Percentiles rank a stretch among this genome's conserved stretches.
These are phyloP conservation scores for Astyanax mexicanus DNA, from an alignment of 2,797 vertebrate genomes.

Conservation along the genomic window DNA sequence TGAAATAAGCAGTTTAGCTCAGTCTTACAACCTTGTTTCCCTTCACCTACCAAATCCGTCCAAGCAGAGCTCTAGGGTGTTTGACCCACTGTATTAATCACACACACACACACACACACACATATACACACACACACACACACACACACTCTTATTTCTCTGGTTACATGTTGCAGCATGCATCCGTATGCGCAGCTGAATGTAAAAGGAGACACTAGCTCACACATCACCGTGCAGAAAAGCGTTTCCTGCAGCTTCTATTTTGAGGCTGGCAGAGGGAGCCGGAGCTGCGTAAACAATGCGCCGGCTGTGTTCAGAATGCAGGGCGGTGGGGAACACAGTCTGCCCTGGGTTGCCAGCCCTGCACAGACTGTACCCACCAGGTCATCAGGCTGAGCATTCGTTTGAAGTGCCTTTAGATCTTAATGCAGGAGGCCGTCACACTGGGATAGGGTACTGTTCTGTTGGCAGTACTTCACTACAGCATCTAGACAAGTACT, in stretches of 20 bases:
- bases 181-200: slow-evolving; percentile 31
- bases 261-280: slow-evolving; percentile 58
- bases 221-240: slow-evolving; percentile 20
- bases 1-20: not conserved
- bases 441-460: too few relatives aligned
- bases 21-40: not conserved
- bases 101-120: slow-evolving; percentile 19
- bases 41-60: not conserved
- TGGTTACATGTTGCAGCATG: slow-evolving; percentile 28
- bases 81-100: not conserved
- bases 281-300: slow-evolving; percentile 57
- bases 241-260: slow-evolving; percentile 62
- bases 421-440: not conserved
- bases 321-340: slow-evolving; percentile 34
- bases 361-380: slow-evolving; percentile 15
- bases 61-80: not conserved
- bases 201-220: slow-evolving; percentile 35
- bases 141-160: not conserved
- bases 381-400: slow-evolving; percentile 29
- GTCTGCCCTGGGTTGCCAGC: slow-evolving; percentile 53
- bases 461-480: too few relatives aligned
- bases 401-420: too few relatives aligned
- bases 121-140: slow-evolving; percentile 10
- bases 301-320: slow-evolving; percentile 47
- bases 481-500: too few relatives aligned